Evolutionary conservation across 2,888 invertebrate genomes (phyloP).

Genomic region (Drosophila kanekoi): DNA sequence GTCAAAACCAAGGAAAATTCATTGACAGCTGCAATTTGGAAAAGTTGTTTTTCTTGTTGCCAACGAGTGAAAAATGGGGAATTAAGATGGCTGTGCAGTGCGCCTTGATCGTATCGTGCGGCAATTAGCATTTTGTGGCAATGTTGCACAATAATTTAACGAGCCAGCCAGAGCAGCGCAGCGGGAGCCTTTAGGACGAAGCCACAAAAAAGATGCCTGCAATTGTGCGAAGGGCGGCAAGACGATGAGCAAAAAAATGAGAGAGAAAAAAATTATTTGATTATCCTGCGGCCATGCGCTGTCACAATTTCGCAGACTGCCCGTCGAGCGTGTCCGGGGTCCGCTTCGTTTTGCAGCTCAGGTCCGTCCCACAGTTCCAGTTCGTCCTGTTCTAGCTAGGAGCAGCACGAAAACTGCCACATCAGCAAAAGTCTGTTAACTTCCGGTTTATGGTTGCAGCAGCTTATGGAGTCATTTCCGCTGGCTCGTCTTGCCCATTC

Average conservation of each 20-base stretch:
- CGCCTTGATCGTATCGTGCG: slow-evolving; percentile 74
- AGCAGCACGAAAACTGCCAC: slow-evolving; percentile 72
- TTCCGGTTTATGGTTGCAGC: slow-evolving; percentile 82
- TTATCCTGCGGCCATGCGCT: slow-evolving; percentile 84
- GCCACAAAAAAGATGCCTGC: slow-evolving; percentile 50
- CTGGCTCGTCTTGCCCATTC: slow-evolving; percentile 70
- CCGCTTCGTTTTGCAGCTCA: slow-evolving; percentile 13
- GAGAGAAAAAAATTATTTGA: slow-evolving; percentile 76
- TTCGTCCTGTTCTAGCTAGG: slow-evolving; percentile 18
- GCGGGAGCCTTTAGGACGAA: slow-evolving; percentile 36
- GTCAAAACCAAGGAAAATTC: slow-evolving; percentile 61
- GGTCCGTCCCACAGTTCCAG: slow-evolving; percentile 14
- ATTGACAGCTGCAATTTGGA: slow-evolving; percentile 76
- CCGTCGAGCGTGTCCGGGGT: slow-evolving; percentile 62
- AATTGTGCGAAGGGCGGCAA: slow-evolving; percentile 47
- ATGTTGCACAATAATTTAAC: slow-evolving; percentile 80
- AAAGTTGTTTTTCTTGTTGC: slow-evolving; percentile 49
- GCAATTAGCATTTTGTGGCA: slow-evolving; percentile 82
- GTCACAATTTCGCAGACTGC: slow-evolving; percentile 82
- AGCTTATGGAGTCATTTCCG: slow-evolving; percentile 81
- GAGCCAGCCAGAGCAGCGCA: slow-evolving; percentile 46
- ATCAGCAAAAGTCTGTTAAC: slow-evolving; percentile 84
- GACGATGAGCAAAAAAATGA: slow-evolving; percentile 28
- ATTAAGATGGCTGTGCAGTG: slow-evolving; percentile 26
- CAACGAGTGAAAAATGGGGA: slow-evolving; percentile 3